Conservation (phyloP, 2,888 invertebrate genomes). For the Coenonympha glycerion region DNA sequence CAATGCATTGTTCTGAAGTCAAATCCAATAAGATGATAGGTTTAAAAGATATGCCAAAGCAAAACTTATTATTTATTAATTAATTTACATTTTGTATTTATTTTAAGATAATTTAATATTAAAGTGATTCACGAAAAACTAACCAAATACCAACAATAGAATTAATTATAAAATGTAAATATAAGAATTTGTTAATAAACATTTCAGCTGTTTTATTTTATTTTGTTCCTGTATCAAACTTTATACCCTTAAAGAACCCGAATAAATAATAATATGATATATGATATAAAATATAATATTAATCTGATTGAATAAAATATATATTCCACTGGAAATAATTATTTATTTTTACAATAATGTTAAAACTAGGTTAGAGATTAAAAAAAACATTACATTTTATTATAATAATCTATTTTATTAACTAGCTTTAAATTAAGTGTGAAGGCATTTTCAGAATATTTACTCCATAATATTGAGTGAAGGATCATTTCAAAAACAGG, state of each 20-base stretch:
- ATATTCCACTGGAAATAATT: neutral
- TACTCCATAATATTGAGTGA: too few relatives aligned
- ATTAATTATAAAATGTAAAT: constrained; percentile 31
- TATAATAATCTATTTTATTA: neutral
- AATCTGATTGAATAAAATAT: too few relatives aligned
- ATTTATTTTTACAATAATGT: neutral
- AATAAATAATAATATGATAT: too few relatives aligned
- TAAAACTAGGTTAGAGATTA: neutral
- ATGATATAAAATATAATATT: too few relatives aligned
- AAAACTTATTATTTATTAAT: constrained; percentile 54
- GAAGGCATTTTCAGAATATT: too few relatives aligned
- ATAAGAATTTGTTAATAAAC: constrained; percentile 27
- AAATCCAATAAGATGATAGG: constrained; percentile 41
- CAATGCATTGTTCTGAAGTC: constrained; percentile 21
- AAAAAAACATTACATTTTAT: neutral
- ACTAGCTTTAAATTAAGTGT: too few relatives aligned
- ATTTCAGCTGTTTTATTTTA: constrained; percentile 22
- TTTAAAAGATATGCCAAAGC: constrained; percentile 48
- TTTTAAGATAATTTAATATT: constrained; percentile 5
- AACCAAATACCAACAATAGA: constrained; percentile 13
- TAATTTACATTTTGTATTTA: constrained; percentile 19
- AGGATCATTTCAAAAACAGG: too few relatives aligned
- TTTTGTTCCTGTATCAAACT: neutral
- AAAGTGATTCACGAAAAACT: neutral
- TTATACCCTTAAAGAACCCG: too few relatives aligned